phyloP scores from a whole-genome alignment of 2,797 vertebrate species.

The Tiaroga cobitis region DNA sequence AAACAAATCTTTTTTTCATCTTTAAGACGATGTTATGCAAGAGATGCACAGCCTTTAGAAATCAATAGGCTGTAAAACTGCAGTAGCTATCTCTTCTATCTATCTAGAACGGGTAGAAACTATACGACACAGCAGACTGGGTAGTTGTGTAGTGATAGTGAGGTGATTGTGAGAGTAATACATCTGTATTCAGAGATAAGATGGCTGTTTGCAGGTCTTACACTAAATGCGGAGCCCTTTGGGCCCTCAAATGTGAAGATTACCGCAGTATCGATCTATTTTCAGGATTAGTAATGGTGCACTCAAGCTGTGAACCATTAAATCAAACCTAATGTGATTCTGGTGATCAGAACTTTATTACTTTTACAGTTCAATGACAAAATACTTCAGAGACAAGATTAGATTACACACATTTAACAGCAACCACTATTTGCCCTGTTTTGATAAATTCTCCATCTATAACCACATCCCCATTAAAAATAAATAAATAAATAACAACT shows the following conservation, averaged over 20 bases:
- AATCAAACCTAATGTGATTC: background rate
- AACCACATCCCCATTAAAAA: background rate
- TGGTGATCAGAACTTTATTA: background rate
- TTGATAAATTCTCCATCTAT: background rate
- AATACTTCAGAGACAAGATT: background rate
- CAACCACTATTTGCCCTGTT: background rate
- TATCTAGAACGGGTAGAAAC: background rate
- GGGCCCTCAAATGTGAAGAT: background rate
- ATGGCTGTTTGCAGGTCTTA: background rate
- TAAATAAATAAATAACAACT: background rate
- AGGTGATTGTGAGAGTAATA: slow-evolving; percentile 12
- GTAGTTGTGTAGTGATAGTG: background rate
- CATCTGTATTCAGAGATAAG: slow-evolving; percentile 22
- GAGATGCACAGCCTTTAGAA: slow-evolving; percentile 21
- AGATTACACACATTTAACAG: background rate
- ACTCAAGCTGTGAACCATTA: background rate
- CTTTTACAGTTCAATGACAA: slow-evolving; percentile 6
- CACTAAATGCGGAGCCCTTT: background rate
- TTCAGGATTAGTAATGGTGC: background rate
- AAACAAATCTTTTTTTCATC: no score
- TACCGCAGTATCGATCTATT: background rate
- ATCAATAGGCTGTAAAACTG: slow-evolving; percentile 30
- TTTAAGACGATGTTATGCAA: slow-evolving; percentile 44
- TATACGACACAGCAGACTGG: background rate
- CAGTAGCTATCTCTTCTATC: slow-evolving; percentile 20